Conservation (phyloP, 2,888 invertebrate species). For the Muscina levida region DNA sequence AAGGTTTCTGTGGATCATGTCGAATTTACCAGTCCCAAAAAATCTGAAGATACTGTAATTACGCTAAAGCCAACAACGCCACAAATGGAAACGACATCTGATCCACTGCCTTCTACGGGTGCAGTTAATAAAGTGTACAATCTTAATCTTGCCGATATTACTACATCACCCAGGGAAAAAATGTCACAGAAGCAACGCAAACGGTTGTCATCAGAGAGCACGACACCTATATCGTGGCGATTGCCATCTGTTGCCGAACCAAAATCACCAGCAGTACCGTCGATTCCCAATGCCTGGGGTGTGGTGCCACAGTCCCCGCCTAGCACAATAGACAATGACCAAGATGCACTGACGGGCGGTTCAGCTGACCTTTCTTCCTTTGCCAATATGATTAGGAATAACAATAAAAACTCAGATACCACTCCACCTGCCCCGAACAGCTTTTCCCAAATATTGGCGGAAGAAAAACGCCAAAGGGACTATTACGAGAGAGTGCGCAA, state of each 20-base stretch:
- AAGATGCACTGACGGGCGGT: slow-evolving; percentile 70
- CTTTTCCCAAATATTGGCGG: slow-evolving; percentile 84
- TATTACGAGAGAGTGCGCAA: slow-evolving; percentile 86
- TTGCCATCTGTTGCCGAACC: slow-evolving; percentile 50
- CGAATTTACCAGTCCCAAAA: slow-evolving; percentile 78
- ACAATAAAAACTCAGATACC: slow-evolving; percentile 49
- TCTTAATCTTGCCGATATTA: slow-evolving; percentile 74
- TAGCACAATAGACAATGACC: slow-evolving; percentile 33
- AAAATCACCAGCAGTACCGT: slow-evolving; percentile 69
- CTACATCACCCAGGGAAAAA: slow-evolving; percentile 77
- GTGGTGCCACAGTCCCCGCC: slow-evolving; percentile 64
- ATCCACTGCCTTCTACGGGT: slow-evolving; percentile 39
- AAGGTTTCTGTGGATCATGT: slow-evolving; percentile 67
- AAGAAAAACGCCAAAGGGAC: slow-evolving; percentile 87
- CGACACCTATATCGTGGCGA: slow-evolving; percentile 68
- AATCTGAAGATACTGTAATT: slow-evolving; percentile 24
- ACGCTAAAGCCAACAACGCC: slow-evolving; percentile 33
- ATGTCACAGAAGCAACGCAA: slow-evolving; percentile 83
- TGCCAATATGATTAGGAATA: slow-evolving; percentile 75
- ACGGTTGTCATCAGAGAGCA: slow-evolving; percentile 79
- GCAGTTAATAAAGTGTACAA: slow-evolving; percentile 68
- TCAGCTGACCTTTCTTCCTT: slow-evolving; percentile 74
- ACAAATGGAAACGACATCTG: slow-evolving; percentile 64
- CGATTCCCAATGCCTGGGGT: slow-evolving; percentile 75
- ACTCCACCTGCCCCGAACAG: slow-evolving; percentile 71